These are phyloP conservation scores for Julus scanicus DNA, from an alignment of 2,888 invertebrate genomes.

Conservation along the genomic window DNA sequence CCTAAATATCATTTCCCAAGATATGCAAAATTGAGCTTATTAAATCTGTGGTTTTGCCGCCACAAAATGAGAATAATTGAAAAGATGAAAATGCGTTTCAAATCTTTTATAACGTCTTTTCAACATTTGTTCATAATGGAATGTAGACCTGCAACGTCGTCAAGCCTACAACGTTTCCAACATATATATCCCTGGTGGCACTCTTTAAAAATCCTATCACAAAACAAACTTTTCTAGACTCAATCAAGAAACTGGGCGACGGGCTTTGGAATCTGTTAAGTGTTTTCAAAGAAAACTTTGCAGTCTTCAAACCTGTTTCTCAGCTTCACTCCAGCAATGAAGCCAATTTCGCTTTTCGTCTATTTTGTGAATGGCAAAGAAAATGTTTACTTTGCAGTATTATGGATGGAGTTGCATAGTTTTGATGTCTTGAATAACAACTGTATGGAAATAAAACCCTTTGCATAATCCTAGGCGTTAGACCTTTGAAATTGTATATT, in stretches of 20 bases:
- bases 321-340: background rate
- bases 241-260: conserved; percentile 18
- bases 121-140: background rate
- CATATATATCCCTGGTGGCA: conserved; percentile 19
- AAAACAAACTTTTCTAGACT: background rate
- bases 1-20: background rate
- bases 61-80: background rate
- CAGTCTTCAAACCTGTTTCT: background rate
- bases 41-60: background rate
- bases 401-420: background rate
- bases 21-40: background rate
- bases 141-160: background rate
- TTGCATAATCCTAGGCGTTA: too few species aligned
- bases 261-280: background rate
- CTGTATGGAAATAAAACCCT: background rate
- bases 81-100: background rate
- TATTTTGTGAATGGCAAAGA: conserved; percentile 10
- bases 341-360: conserved; percentile 44
- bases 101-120: background rate
- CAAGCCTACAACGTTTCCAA: background rate
- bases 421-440: background rate
- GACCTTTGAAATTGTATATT: too few species aligned
- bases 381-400: conserved; percentile 3
- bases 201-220: conserved; percentile 35
- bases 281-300: conserved; percentile 43